A percentile compares a stretch with the other conserved stretches of the same genome.
These are phyloP conservation scores for Neoascia interrupta DNA, from an alignment of 2,888 invertebrate species.

Conservation along the genomic window DNA sequence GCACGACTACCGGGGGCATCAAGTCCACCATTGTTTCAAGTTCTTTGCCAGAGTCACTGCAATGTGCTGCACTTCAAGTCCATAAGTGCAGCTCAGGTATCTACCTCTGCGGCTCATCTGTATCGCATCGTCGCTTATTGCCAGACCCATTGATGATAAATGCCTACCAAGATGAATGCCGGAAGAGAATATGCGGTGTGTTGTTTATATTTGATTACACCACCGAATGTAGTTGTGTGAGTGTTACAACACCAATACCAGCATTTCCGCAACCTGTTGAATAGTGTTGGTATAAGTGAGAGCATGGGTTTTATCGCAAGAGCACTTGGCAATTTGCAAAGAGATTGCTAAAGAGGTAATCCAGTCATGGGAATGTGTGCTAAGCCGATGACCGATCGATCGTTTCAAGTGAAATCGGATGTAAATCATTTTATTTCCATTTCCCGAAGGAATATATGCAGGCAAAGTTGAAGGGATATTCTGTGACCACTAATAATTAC, in stretches of 20 bases:
- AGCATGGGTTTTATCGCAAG: conserved; percentile 13
- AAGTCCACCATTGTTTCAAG: conserved; percentile 59
- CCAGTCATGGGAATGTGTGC: conserved; percentile 75
- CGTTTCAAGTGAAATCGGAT: conserved; percentile 3
- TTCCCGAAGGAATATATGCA: not conserved
- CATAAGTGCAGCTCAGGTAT: conserved; percentile 45
- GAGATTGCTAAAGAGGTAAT: conserved; percentile 42
- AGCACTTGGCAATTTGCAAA: conserved; percentile 15
- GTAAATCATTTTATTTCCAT: too few relatives aligned
- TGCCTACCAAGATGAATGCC: conserved; percentile 63
- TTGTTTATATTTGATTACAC: conserved; percentile 61
- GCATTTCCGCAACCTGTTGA: conserved; percentile 44
- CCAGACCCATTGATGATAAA: conserved; percentile 57
- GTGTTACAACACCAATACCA: conserved; percentile 62
- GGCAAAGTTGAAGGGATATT: not conserved
- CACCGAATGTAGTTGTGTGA: conserved; percentile 24
- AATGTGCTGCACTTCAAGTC: conserved; percentile 11
- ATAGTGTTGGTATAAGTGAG: conserved; percentile 1
- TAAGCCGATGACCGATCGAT: conserved; percentile 79
- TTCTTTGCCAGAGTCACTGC: conserved; percentile 48
- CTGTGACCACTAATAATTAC: not conserved
- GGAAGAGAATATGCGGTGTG: conserved; percentile 68
- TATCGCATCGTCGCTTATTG: conserved; percentile 22
- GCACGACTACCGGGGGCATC: conserved; percentile 23
- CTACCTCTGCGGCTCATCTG: not conserved